Evolutionary conservation across 2,888 invertebrate genomes (phyloP).

Genomic region (Phaonia tiefii): DNA sequence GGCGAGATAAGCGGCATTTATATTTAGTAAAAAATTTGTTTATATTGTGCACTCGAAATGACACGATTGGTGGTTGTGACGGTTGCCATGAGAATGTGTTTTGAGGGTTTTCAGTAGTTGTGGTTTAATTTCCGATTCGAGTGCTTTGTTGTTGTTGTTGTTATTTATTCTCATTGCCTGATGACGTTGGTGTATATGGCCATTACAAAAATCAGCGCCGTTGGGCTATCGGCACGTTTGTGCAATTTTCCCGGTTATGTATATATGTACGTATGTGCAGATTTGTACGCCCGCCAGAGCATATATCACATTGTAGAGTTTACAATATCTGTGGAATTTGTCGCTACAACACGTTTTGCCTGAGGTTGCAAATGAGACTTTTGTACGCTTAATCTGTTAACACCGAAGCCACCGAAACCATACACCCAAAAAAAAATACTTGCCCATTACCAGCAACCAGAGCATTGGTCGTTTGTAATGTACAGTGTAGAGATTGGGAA

Average conservation of each 20-base stretch:
- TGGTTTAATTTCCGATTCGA: constrained; percentile 55
- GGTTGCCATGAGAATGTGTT: constrained; percentile 5
- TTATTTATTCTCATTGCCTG: background rate
- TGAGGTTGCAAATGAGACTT: constrained; percentile 60
- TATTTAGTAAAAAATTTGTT: constrained; percentile 29
- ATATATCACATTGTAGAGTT: constrained; percentile 55
- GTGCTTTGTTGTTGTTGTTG: constrained; percentile 22
- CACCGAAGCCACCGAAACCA: constrained; percentile 41
- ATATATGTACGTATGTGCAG: background rate
- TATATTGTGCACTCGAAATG: constrained; percentile 22
- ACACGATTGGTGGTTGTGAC: background rate
- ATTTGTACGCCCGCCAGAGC: background rate
- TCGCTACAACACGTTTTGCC: constrained; percentile 65
- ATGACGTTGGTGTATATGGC: background rate
- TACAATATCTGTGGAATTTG: constrained; percentile 62
- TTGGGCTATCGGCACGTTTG: constrained; percentile 78
- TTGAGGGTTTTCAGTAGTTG: constrained; percentile 37
- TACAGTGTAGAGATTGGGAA: background rate
- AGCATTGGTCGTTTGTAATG: background rate
- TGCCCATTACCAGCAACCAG: background rate
- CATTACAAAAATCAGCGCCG: constrained; percentile 72
- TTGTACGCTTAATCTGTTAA: constrained; percentile 24
- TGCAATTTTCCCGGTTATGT: constrained; percentile 53
- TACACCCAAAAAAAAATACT: background rate
- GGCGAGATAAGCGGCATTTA: constrained; percentile 73